Evolutionary conservation across 2,113 vertebrate genomes (phyloP).

Genomic region (Sebastes fasciatus): DNA sequence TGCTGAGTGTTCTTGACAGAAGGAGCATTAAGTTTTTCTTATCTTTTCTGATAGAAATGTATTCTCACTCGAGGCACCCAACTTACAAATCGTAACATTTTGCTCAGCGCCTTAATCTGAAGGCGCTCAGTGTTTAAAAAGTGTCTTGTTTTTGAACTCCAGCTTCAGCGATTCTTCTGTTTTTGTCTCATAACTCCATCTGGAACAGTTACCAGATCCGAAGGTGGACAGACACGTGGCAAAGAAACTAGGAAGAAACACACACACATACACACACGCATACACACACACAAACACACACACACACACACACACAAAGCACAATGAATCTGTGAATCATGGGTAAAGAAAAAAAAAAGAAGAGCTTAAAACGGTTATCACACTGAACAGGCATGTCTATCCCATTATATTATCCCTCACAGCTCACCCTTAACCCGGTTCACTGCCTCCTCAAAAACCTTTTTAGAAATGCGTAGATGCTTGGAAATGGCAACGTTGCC

Average conservation of each 20-base stretch:
- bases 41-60: neutral
- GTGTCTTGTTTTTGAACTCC: neutral
- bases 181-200: constrained; percentile 1
- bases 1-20: neutral
- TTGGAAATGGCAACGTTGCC: constrained; percentile 51
- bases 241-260: neutral
- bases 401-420: constrained; percentile 66
- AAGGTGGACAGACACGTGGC: constrained; percentile 7
- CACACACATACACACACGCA: neutral
- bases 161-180: neutral
- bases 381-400: constrained; percentile 66
- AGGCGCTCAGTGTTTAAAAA: neutral
- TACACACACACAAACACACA: neutral
- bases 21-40: neutral
- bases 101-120: neutral
- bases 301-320: neutral
- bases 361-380: constrained; percentile 60
- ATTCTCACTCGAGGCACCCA: neutral
- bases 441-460: constrained; percentile 67
- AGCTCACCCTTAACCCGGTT: constrained; percentile 67
- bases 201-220: constrained; percentile 3
- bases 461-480: constrained; percentile 64
- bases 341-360: constrained; percentile 7
- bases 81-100: neutral
- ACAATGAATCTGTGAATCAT: constrained; percentile 58